Evolutionary conservation across 2,113 vertebrate species (phyloP), one percentile per base, ranked within the genome.

Genomic region (Theropithecus gelada): DNA sequence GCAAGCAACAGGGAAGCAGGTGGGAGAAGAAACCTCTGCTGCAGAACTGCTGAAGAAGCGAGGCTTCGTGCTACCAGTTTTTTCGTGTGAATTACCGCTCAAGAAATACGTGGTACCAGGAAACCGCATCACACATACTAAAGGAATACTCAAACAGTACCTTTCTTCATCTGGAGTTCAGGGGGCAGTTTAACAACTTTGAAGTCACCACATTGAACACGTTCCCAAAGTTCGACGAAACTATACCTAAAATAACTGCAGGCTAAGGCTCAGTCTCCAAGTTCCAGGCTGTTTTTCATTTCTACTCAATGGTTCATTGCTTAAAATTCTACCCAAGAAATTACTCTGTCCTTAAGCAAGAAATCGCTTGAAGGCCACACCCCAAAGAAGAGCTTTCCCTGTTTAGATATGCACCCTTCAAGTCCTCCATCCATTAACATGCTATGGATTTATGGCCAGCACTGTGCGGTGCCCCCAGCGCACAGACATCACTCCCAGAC

Each of bases 381-480:
- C 61, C 52, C 25, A 10, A 55, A 38, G n/a, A 73, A 38, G 40
- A 64, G 48, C 40, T 43, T 30, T 43, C 30, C 17, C 17, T n/a
- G 35, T n/a, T 87, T 3, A 20, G 18, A 78, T 5, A 52, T 2
- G 10, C 17, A 20, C 61, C 23, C 72, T 38, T 61, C 45, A 3
- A 82, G 66, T 38, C 73, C 20, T 0, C 13, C n/a, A 73, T 79
- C 72, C 72, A 80, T 13, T 55, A 48, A 79, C 2, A 48, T 10
- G 40, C 20, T 52, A 22, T 23, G 32, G 22, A n/a, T 55, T 40
- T 32, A 52, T 2, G 2, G 13, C 35, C 35, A 43, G n/a, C 2
- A 1, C 20, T 3, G 11, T 38, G n/a, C 52, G 5, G 8, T 35
- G 2, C 50, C 40, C 40, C 55, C 2, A 22, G 52, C 2, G 0